A percentile compares a stretch with the other conserved stretches of the same genome.
Conservation (phyloP, 2,113 vertebrate genomes). For the Puntigrus tetrazona region DNA sequence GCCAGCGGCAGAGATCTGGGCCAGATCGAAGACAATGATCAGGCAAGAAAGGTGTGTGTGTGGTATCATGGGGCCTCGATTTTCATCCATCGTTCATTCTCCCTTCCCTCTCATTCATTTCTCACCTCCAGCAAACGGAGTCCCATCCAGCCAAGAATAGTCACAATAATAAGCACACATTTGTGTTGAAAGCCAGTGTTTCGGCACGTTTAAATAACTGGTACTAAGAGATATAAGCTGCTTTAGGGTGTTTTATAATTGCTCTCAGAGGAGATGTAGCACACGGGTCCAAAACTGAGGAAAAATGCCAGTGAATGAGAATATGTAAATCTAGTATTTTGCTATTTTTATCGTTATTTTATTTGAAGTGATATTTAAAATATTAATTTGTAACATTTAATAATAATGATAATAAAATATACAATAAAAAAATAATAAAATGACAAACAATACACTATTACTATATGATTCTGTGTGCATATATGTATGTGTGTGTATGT, state of each 20-base stretch:
- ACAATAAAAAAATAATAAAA: no score
- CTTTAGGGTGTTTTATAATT: background rate
- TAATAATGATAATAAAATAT: no score
- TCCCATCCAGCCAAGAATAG: background rate
- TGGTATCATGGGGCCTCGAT: constrained; percentile 56
- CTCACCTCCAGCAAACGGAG: background rate
- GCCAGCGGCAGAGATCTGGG: constrained; percentile 89
- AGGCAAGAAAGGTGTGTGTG: constrained; percentile 82
- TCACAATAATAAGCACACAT: background rate
- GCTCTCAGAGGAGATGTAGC: background rate
- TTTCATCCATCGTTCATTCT: constrained; percentile 43
- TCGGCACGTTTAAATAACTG: background rate
- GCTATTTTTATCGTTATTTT: no score
- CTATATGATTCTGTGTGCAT: no score
- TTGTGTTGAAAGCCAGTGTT: background rate
- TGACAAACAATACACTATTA: no score
- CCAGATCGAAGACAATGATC: constrained; percentile 91
- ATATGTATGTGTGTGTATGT: no score
- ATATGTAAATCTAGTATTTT: background rate
- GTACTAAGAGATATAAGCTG: background rate
- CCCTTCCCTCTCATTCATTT: background rate
- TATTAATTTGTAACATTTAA: no score
- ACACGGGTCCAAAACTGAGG: background rate
- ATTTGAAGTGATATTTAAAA: no score
- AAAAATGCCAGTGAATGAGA: background rate